Conservation (phyloP, 2,797 vertebrate genomes). For the Phoebastria nigripes region DNA sequence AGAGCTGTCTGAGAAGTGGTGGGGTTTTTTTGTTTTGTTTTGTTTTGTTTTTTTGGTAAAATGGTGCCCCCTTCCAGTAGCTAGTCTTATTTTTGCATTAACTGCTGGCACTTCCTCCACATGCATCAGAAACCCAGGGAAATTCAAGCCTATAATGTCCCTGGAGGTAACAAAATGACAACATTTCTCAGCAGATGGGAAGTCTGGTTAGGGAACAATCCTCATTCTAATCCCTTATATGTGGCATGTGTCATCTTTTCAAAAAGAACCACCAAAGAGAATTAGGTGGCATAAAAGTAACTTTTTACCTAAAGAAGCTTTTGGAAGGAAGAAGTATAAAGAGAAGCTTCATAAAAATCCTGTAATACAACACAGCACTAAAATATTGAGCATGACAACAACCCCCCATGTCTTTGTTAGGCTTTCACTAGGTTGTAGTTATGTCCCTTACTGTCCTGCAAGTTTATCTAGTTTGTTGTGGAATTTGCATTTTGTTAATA, state of each 20-base stretch:
- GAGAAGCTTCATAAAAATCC: neutral
- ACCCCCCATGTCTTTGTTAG: neutral
- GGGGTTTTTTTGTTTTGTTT: neutral
- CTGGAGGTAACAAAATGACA: neutral
- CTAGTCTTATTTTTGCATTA: neutral
- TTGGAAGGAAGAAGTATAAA: neutral
- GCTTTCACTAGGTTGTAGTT: neutral
- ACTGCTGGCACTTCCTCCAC: neutral
- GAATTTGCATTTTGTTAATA: neutral
- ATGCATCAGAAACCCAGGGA: neutral
- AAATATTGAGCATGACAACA: neutral
- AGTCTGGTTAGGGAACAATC: neutral
- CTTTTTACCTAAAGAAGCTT: neutral
- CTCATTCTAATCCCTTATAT: neutral
- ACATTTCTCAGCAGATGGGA: neutral
- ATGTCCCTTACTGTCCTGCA: neutral
- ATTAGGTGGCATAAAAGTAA: neutral
- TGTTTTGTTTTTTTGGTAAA: neutral
- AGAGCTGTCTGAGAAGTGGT: neutral
- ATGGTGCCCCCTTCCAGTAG: neutral
- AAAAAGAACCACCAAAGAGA: neutral
- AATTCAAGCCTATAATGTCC: neutral
- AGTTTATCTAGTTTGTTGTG: neutral
- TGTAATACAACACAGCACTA: neutral
- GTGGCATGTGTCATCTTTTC: rapidly evolving